Evolutionary conservation across 1,140 invertebrate genomes (phyloP).

Genomic region (Nomia melanderi): DNA sequence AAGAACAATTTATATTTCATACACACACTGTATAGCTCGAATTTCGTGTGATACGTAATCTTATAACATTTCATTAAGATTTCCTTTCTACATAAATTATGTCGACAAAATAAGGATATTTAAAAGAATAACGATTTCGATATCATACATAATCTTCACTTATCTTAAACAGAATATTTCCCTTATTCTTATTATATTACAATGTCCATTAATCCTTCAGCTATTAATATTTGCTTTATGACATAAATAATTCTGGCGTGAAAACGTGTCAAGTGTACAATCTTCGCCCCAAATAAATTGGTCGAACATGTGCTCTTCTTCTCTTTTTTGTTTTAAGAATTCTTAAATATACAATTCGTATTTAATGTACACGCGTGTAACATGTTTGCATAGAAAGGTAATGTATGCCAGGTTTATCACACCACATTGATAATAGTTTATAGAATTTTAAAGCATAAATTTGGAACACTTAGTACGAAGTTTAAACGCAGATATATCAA

Average conservation of each 20-base stretch:
- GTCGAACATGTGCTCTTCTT: not conserved
- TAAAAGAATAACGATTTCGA: constrained; percentile 19
- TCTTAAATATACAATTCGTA: constrained; percentile 32
- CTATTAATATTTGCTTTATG: not conserved
- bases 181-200: not conserved
- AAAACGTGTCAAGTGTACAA: constrained; percentile 21
- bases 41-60: constrained; percentile 1
- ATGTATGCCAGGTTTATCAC: constrained; percentile 18
- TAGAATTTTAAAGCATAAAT: constrained; percentile 35
- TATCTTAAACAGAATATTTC: constrained; percentile 5
- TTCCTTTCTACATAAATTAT: constrained; percentile 11
- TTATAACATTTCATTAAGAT: constrained; percentile 36
- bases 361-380: constrained; percentile 14
- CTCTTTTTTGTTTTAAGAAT: not conserved
- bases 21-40: not conserved
- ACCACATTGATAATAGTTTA: constrained; percentile 13
- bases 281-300: not conserved
- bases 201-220: constrained; percentile 18
- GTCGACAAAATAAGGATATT: constrained; percentile 9
- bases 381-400: constrained; percentile 6
- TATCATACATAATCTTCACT: not conserved
- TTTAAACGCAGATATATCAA: constrained; percentile 29
- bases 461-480: constrained; percentile 29
- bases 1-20: constrained; percentile 33
- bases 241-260: constrained; percentile 30